These are phyloP conservation scores for Epicampocera succincta DNA, from an alignment of 2,888 invertebrate genomes.

Conservation along the genomic window DNA sequence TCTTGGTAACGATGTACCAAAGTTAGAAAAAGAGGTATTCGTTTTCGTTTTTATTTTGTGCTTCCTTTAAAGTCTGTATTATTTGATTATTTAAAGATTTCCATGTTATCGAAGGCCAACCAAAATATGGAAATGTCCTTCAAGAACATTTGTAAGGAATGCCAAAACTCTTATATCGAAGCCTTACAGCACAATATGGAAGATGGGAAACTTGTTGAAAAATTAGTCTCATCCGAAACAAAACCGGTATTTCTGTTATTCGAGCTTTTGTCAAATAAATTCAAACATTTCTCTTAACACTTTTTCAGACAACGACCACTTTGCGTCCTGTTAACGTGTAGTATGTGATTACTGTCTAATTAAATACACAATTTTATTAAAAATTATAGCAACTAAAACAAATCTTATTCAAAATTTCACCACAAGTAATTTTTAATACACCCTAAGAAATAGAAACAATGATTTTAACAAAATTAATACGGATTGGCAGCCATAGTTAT, in stretches of 20 bases:
- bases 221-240: constrained; percentile 43
- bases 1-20: constrained; percentile 74
- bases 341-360: constrained; percentile 57
- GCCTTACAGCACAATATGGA: constrained; percentile 65
- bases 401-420: constrained; percentile 61
- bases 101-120: constrained; percentile 52
- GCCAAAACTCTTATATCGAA: constrained; percentile 68
- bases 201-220: constrained; percentile 46
- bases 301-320: constrained; percentile 65
- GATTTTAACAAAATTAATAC: constrained; percentile 48
- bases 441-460: constrained; percentile 34
- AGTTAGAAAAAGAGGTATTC: constrained; percentile 75
- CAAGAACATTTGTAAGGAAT: constrained; percentile 64
- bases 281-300: neutral
- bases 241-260: constrained; percentile 55
- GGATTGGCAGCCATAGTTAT: constrained; percentile 60
- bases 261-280: neutral
- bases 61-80: neutral
- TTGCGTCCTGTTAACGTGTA: constrained; percentile 62
- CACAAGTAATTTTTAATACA: constrained; percentile 55
- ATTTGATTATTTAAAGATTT: constrained; percentile 41
- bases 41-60: neutral
- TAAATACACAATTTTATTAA: constrained; percentile 56
- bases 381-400: constrained; percentile 50
- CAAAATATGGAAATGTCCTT: constrained; percentile 65